Conservation (phyloP, 2,113 vertebrate species). For the Siniperca chuatsi region DNA sequence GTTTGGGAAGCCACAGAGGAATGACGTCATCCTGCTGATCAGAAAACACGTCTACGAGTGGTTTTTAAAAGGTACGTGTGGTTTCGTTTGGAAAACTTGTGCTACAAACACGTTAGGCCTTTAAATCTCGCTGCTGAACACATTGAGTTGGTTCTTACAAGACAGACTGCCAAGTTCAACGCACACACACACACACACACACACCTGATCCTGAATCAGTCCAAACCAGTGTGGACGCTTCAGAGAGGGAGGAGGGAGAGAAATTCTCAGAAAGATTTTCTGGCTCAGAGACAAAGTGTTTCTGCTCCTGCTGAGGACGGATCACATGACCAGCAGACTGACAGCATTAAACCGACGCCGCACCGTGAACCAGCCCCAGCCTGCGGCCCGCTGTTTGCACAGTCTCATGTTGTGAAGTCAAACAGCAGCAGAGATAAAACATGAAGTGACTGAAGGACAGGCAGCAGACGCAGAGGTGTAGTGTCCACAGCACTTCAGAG, state of each 20-base stretch:
- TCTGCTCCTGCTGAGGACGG: too few relatives aligned
- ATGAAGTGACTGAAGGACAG: neutral
- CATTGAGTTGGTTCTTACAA: neutral
- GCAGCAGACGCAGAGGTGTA: too few relatives aligned
- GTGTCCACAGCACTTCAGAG: too few relatives aligned
- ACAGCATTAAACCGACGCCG: neutral
- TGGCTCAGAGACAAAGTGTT: constrained; percentile 25
- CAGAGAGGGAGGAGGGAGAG: neutral
- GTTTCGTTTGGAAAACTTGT: too few relatives aligned
- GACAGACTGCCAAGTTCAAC: neutral
- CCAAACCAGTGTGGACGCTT: neutral
- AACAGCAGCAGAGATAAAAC: neutral
- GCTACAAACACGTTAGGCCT: too few relatives aligned
- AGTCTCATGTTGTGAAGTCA: neutral
- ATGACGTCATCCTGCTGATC: too few relatives aligned
- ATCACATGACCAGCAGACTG: constrained; percentile 9
- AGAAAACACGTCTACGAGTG: too few relatives aligned
- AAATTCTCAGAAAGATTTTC: constrained; percentile 54
- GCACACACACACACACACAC: constrained; percentile 32
- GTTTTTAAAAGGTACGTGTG: too few relatives aligned
- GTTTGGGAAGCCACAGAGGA: too few relatives aligned
- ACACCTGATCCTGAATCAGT: constrained; percentile 3
- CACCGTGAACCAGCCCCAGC: neutral
- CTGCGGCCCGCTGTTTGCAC: neutral
- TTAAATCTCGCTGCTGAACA: neutral